Evolutionary conservation across 92 coral and sea anemone species (phyloP).

Genomic region (Phenganax stokvisi): DNA sequence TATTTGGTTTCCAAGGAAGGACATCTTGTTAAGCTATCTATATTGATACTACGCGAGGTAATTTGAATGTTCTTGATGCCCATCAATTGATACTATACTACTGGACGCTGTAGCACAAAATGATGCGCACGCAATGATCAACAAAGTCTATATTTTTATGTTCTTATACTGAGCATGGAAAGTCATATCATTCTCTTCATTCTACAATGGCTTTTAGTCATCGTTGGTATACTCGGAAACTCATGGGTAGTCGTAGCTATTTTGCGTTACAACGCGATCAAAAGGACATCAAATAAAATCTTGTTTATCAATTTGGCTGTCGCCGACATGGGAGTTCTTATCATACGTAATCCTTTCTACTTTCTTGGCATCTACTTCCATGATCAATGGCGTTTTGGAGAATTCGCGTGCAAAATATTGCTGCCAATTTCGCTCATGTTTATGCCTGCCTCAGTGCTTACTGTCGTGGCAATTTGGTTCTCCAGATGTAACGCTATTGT

Average conservation of each 20-base stretch:
- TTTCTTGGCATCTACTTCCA: conserved; percentile 8
- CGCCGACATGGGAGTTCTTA: conserved; percentile 30
- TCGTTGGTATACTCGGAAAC: conserved; percentile 26
- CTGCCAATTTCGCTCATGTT: conserved; percentile 22
- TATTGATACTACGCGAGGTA: neutral
- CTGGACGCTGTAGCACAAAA: neutral
- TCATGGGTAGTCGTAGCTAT: conserved; percentile 33
- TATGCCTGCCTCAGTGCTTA: conserved; percentile 30
- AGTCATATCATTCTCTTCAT: neutral
- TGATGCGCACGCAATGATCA: no score
- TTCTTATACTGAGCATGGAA: neutral
- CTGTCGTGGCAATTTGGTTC: conserved; percentile 28
- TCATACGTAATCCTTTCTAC: conserved; percentile 32
- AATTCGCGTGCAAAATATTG: conserved; percentile 26
- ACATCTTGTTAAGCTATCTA: neutral
- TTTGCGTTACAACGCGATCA: conserved; percentile 30
- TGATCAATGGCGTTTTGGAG: conserved; percentile 22
- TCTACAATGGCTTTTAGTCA: conserved; percentile 20
- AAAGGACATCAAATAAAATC: conserved; percentile 26
- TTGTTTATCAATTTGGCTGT: conserved; percentile 32
- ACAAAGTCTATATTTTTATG: no score
- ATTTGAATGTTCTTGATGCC: neutral
- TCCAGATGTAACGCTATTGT: conserved; percentile 28
- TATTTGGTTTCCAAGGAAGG: no score
- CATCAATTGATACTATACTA: neutral